Conservation (phyloP, 2,888 invertebrate genomes). For the Oscheius onirici region DNA sequence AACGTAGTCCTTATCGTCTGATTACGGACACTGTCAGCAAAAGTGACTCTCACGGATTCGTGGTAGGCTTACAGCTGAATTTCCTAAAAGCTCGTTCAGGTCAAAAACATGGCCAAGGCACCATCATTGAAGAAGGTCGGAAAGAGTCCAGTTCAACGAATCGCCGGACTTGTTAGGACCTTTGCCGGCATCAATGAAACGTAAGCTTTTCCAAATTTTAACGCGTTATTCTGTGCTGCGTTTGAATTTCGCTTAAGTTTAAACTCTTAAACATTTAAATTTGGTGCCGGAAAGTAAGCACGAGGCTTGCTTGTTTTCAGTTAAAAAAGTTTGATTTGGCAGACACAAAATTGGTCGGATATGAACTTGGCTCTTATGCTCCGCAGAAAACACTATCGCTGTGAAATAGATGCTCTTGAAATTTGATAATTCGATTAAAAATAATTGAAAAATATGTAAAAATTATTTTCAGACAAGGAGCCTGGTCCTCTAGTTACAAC, state of each 20-base stretch:
- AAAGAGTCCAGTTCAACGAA: slow-evolving; percentile 34
- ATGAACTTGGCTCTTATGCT: too few relatives aligned
- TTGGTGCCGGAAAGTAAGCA: too few relatives aligned
- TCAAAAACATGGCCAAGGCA: slow-evolving; percentile 42
- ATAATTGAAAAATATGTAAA: background rate
- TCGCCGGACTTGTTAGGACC: slow-evolving; percentile 34
- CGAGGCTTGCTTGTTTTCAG: too few relatives aligned
- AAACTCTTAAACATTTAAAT: too few relatives aligned
- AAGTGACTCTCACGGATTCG: slow-evolving; percentile 41
- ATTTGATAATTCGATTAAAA: background rate
- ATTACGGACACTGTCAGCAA: slow-evolving; percentile 47
- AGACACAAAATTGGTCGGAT: too few relatives aligned
- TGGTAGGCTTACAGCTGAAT: background rate
- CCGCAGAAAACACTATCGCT: too few relatives aligned
- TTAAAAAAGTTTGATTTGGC: too few relatives aligned
- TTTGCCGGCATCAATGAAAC: slow-evolving; percentile 18
- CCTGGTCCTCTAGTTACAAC: slow-evolving; percentile 62
- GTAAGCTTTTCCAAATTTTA: too few relatives aligned
- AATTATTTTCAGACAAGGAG: slow-evolving; percentile 4
- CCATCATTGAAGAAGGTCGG: slow-evolving; percentile 36
- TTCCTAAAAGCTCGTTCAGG: background rate
- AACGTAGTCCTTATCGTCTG: slow-evolving; percentile 50
- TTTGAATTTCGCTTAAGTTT: too few relatives aligned
- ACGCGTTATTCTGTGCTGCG: too few relatives aligned
- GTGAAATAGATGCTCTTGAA: too few relatives aligned